Conservation (phyloP, 1,140 invertebrate genomes). For the Centruroides sculpturatus region DNA sequence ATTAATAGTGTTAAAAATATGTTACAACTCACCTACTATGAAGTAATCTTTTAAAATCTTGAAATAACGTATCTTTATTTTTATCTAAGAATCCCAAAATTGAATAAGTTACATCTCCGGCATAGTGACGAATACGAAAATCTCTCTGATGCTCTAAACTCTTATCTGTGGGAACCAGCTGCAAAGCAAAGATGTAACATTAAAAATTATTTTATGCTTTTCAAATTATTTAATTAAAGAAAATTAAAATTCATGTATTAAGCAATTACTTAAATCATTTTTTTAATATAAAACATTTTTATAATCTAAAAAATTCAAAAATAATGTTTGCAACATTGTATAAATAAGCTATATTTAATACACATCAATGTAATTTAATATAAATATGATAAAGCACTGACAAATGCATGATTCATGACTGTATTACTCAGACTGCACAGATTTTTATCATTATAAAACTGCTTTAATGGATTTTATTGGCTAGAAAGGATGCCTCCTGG, state of each 20-base stretch:
- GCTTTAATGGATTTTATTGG: too few relatives aligned
- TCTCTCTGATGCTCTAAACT: constrained; percentile 45
- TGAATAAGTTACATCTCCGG: constrained; percentile 87
- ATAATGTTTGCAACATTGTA: not conserved
- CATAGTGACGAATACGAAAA: constrained; percentile 81
- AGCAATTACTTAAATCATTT: not conserved
- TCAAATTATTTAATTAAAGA: too few relatives aligned
- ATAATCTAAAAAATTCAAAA: not conserved
- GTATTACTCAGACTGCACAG: too few relatives aligned
- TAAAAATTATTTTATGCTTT: too few relatives aligned
- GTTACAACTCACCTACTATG: constrained; percentile 38
- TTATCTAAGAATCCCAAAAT: constrained; percentile 87
- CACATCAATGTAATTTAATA: too few relatives aligned
- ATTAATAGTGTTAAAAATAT: too few relatives aligned
- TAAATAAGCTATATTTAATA: too few relatives aligned
- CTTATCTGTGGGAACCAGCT: constrained; percentile 32
- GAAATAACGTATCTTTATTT: constrained; percentile 87
- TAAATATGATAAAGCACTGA: too few relatives aligned
- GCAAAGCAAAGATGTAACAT: not conserved
- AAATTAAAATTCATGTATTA: too few relatives aligned
- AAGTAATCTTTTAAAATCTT: constrained; percentile 86
- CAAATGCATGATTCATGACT: too few relatives aligned
- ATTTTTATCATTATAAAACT: too few relatives aligned
- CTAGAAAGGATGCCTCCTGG: too few relatives aligned
- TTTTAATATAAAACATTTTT: not conserved